Evolutionary conservation across 2,888 invertebrate genomes (phyloP).

Genomic region (Mimachlamys varia): DNA sequence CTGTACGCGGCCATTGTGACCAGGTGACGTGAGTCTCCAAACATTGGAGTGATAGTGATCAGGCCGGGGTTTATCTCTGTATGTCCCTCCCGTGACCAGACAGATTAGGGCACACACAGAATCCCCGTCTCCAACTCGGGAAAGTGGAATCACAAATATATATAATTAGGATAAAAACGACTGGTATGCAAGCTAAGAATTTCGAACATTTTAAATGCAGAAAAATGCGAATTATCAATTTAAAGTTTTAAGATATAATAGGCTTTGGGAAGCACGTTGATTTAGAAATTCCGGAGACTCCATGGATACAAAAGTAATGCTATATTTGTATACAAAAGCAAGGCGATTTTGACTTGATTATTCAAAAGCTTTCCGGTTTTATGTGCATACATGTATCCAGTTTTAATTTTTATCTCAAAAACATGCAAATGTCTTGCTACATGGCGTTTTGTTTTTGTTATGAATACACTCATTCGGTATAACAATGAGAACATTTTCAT

Average conservation of each 20-base stretch:
- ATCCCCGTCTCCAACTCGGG: not conserved
- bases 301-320: no score
- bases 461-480: no score
- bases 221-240: not conserved
- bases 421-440: no score
- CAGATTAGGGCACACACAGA: not conserved
- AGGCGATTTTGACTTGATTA: no score
- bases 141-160: not conserved
- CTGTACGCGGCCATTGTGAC: not conserved
- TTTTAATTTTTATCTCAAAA: no score
- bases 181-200: slow-evolving; percentile 21
- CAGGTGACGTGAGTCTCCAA: slow-evolving; percentile 11
- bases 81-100: slow-evolving; percentile 3
- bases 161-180: slow-evolving; percentile 17
- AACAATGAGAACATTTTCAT: no score
- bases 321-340: no score
- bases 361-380: no score
- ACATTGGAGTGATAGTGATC: slow-evolving; percentile 8
- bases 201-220: slow-evolving; percentile 27
- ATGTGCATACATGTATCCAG: no score
- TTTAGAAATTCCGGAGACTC: not conserved
- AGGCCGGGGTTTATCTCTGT: not conserved
- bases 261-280: not conserved
- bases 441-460: no score
- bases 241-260: not conserved